These are phyloP conservation scores for Todiramphus chloris DNA, from an alignment of 2,113 vertebrate species.

Conservation along the genomic window DNA sequence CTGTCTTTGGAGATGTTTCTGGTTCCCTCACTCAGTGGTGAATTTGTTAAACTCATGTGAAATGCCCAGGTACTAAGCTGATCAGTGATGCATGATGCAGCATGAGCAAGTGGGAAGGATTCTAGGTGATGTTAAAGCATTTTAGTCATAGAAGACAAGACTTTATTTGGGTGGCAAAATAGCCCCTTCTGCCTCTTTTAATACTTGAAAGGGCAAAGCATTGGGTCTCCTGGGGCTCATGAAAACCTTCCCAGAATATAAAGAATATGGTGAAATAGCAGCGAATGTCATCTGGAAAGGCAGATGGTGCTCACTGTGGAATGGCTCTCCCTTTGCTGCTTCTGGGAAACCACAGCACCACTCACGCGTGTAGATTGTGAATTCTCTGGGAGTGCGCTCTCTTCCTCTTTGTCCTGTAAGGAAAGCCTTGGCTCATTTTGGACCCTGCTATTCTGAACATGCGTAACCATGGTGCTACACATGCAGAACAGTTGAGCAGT, in stretches of 20 bases:
- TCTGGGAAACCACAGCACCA: not conserved
- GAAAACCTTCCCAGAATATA: not conserved
- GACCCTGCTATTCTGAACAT: not conserved
- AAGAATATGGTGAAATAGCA: not conserved
- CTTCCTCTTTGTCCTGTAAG: not conserved
- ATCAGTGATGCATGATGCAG: not conserved
- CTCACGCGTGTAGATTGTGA: accelerated
- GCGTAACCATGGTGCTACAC: accelerated
- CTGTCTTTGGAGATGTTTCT: not conserved
- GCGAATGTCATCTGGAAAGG: not conserved
- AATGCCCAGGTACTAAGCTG: not conserved
- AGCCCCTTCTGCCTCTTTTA: not conserved
- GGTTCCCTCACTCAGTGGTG: not conserved
- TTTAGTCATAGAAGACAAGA: accelerated
- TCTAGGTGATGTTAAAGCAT: not conserved
- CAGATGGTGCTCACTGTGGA: not conserved
- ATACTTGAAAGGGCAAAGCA: not conserved
- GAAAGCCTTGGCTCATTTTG: not conserved
- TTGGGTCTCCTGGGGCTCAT: not conserved
- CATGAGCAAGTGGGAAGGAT: not conserved
- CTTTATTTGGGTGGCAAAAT: not conserved
- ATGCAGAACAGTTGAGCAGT: not conserved
- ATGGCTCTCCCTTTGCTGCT: not conserved
- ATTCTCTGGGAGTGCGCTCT: not conserved
- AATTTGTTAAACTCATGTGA: not conserved